phyloP scores from a whole-genome alignment of 2,888 invertebrate genomes.

The Caenorhabditis sulstoni region DNA sequence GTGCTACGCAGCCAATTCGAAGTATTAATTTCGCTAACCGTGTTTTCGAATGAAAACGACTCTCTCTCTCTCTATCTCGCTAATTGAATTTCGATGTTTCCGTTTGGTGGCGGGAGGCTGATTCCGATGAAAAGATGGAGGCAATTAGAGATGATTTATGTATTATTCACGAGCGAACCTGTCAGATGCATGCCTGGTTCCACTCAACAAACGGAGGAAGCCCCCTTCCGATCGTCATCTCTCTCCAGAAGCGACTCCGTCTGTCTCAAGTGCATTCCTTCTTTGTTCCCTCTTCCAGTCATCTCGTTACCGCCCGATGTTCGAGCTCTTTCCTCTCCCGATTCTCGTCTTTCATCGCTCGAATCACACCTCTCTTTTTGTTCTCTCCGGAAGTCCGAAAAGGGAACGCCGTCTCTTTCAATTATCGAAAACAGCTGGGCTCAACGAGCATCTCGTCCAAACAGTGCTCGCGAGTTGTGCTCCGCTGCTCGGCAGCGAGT shows the following conservation, averaged over 20 bases:
- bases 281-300: constrained; percentile 13
- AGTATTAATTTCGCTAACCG: neutral
- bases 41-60: neutral
- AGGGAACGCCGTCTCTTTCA: neutral
- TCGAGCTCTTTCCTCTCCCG: no score
- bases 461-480: neutral
- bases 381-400: no score
- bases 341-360: no score
- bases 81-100: neutral
- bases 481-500: neutral
- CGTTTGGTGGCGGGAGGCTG: neutral
- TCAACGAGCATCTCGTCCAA: neutral
- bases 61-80: no score
- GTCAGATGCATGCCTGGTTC: constrained; percentile 42
- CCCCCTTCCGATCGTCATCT: no score
- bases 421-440: constrained; percentile 13
- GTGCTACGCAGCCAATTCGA: no score
- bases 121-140: neutral
- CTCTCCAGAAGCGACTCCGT: neutral
- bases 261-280: constrained; percentile 1
- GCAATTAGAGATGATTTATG: constrained; percentile 44
- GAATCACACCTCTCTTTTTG: no score
- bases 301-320: constrained; percentile 16
- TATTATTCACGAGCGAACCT: constrained; percentile 52
- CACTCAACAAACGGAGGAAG: neutral